Conservation (phyloP, 1,140 invertebrate genomes). For the Pectinophora gossypiella region DNA sequence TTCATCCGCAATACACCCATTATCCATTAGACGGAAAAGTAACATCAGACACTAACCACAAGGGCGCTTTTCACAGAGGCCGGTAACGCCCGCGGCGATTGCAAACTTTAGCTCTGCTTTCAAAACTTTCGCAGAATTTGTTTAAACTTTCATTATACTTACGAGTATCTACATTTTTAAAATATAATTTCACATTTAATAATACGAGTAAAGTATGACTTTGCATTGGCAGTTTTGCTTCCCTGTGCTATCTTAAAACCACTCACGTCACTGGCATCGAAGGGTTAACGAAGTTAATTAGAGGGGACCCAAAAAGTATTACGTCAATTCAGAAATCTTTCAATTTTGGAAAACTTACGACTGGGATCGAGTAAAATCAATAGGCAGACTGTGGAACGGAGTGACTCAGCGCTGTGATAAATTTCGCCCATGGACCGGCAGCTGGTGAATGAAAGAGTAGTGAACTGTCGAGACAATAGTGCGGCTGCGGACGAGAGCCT, state of each 20-base stretch:
- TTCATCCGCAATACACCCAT: slow-evolving; percentile 1
- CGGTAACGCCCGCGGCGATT: slow-evolving; percentile 11
- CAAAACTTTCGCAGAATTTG: slow-evolving; percentile 16
- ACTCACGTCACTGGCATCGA: neutral
- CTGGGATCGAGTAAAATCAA: slow-evolving; percentile 24
- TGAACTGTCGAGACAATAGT: slow-evolving; percentile 25
- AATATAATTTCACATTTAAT: slow-evolving; percentile 5
- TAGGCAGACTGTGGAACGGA: slow-evolving; percentile 11
- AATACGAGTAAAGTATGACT: neutral
- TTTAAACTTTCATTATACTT: slow-evolving; percentile 11
- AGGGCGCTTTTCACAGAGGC: slow-evolving; percentile 7
- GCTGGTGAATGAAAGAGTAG: slow-evolving; percentile 28
- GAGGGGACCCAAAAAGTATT: slow-evolving; percentile 3
- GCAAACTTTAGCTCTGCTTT: slow-evolving; percentile 31
- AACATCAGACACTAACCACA: slow-evolving; percentile 11
- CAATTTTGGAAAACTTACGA: slow-evolving; percentile 18
- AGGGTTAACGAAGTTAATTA: slow-evolving; percentile 16
- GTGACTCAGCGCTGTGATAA: slow-evolving; percentile 17
- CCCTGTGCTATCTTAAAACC: neutral
- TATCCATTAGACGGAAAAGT: slow-evolving; percentile 13
- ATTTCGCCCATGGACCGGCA: slow-evolving; percentile 26
- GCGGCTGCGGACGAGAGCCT: slow-evolving; percentile 16
- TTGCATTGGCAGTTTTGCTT: neutral
- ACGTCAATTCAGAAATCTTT: slow-evolving; percentile 22
- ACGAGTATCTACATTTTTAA: slow-evolving; percentile 7